Conservation (phyloP, 2,888 invertebrate species). For the Chymomyza caudatula region DNA sequence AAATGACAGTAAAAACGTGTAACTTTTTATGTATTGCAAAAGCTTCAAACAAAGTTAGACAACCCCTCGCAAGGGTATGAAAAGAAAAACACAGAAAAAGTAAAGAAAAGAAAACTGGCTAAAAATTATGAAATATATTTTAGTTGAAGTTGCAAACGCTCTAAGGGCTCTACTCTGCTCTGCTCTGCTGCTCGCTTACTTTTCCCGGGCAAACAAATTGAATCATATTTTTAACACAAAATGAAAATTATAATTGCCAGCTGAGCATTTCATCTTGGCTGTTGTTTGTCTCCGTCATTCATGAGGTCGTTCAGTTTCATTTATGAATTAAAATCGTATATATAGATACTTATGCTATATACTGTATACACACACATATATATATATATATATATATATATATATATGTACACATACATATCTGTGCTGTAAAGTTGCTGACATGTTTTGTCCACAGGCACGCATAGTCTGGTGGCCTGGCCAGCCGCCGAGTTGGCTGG, state of each 20-base stretch:
- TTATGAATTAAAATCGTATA: slow-evolving; percentile 61
- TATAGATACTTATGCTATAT: background rate
- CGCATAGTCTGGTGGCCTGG: slow-evolving; percentile 61
- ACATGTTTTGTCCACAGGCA: slow-evolving; percentile 73
- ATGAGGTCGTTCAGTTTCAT: slow-evolving; percentile 54
- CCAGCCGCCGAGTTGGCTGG: slow-evolving; percentile 35
- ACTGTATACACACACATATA: background rate
- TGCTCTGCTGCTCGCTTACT: background rate
- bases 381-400: background rate
- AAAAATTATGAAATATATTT: slow-evolving; percentile 28
- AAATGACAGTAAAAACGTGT: too few species aligned
- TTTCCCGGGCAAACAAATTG: slow-evolving; percentile 54
- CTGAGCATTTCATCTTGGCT: slow-evolving; percentile 46
- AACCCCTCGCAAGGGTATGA: background rate
- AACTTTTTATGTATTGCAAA: too few species aligned
- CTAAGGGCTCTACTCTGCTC: background rate
- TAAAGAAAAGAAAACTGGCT: slow-evolving; percentile 12
- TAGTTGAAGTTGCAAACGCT: background rate
- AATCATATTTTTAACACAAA: slow-evolving; percentile 64
- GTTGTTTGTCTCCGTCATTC: slow-evolving; percentile 37
- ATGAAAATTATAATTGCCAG: slow-evolving; percentile 70
- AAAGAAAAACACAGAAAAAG: background rate
- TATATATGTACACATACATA: background rate
- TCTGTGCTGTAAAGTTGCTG: slow-evolving; percentile 51
- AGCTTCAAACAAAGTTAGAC: background rate